Evolutionary conservation across 2,888 invertebrate species (phyloP).

Genomic region (Coecobrya sp.): DNA sequence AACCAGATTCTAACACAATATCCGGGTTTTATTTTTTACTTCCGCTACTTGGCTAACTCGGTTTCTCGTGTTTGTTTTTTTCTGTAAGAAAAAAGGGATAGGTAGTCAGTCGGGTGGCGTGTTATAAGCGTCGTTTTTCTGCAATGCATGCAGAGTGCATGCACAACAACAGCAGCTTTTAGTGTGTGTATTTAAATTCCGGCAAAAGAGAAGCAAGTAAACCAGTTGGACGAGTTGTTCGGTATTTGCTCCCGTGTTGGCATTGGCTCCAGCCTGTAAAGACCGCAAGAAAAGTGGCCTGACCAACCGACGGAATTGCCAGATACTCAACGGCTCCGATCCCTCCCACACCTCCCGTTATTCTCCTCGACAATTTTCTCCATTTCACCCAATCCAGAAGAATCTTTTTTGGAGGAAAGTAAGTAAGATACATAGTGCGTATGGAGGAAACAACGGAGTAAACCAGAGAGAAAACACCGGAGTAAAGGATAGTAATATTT

Average conservation of each 20-base stretch:
- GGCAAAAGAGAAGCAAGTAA: background rate
- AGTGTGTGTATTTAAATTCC: background rate
- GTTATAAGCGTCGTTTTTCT: too few species aligned
- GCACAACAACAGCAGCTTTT: background rate
- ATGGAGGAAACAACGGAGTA: background rate
- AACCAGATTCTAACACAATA: too few species aligned
- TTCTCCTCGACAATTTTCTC: conserved; percentile 28
- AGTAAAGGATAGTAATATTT: background rate
- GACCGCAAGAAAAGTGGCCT: conserved; percentile 64
- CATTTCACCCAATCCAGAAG: conserved; percentile 60
- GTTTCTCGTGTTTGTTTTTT: too few species aligned
- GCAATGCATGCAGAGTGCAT: background rate
- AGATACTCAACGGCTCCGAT: conserved; percentile 70
- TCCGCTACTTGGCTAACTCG: too few species aligned
- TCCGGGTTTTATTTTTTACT: too few species aligned
- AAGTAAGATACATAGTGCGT: background rate
- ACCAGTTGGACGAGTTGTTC: background rate
- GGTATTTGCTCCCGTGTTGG: conserved; percentile 46
- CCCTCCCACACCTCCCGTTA: conserved; percentile 71
- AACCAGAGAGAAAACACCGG: background rate
- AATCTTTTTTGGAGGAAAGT: conserved; percentile 2
- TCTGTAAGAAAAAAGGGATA: too few species aligned
- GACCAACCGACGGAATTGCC: conserved; percentile 71
- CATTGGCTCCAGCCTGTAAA: conserved; percentile 59
- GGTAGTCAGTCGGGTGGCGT: too few species aligned